Evolutionary conservation across 2,888 invertebrate genomes (phyloP), one percentile per base, ranked within the genome.

Genomic region (Lepetodrilus schrolli): DNA sequence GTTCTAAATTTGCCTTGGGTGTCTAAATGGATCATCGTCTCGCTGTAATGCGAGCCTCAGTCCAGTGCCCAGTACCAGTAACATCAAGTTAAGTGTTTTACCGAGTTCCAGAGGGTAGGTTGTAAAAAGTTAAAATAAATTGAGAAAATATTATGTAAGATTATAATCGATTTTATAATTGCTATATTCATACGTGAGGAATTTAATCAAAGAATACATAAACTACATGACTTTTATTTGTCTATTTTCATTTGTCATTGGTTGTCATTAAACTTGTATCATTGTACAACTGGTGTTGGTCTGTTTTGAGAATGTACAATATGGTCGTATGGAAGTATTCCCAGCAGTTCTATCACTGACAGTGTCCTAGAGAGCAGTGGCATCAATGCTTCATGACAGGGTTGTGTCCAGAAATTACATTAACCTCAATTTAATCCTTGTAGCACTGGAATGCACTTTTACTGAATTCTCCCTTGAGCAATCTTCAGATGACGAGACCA

Each of bases 251-350:
- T 48, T 17, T 48, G 34, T 58, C 58, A 58, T 30, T 58, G 58
- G 58, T 58, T 58, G 58, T 58, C 58, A 58, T 58, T 58, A 58
- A 58, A 58, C 34, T 30, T 58, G 43, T 30, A 58, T 58, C 58
- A 58, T 58, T 58, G 58, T 58, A 58, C 17, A 23, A 58, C 20
- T 23, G 13, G 4, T 58, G 26, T 30, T 43, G 43, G 13, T 43
- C 10, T 43, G 43, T 43, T 17, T 43, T 43, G 17, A 17, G 13
- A 43, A 13, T 43, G 43, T 1, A 38, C 38, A 38, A 38, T 38
- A 1, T n/a, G 1, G 1, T 38, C 38, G 8, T 38, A n/a, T n/a
- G n/a, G n/a, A n/a, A n/a, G n/a, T n/a, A n/a, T n/a, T n/a, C 10
- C 2, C 8, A 13, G 38, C 38, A 38, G 1, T 13, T 38, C n/a